A percentile compares a stretch with the other conserved stretches of the same genome.
Conservation (phyloP, 2,888 invertebrate species). For the Limulus polyphemus region DNA sequence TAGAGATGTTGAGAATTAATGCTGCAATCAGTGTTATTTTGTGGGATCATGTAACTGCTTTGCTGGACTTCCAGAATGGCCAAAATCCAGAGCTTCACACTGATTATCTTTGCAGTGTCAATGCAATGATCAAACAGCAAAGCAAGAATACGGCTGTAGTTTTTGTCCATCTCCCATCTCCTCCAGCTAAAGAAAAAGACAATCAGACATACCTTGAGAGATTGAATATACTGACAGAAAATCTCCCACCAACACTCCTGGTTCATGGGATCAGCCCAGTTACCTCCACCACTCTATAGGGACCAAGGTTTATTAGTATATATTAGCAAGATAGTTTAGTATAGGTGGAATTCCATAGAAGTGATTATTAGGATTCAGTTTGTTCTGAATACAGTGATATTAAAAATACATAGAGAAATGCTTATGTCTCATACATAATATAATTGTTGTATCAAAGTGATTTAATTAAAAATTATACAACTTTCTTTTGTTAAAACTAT, state of each 20-base stretch:
- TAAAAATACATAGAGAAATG: too few species aligned
- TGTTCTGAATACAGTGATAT: too few species aligned
- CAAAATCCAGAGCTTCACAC: constrained; percentile 28
- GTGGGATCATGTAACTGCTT: constrained; percentile 40
- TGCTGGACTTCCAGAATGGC: constrained; percentile 10
- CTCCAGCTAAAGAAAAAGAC: constrained; percentile 46
- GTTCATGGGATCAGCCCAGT: constrained; percentile 92
- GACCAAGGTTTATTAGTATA: too few species aligned
- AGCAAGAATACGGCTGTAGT: constrained; percentile 70
- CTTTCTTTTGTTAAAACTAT: too few species aligned
- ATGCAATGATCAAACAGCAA: constrained; percentile 62
- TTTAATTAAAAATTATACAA: too few species aligned
- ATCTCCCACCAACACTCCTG: constrained; percentile 80
- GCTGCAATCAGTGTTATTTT: constrained; percentile 54
- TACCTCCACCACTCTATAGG: constrained; percentile 82
- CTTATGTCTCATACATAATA: too few species aligned
- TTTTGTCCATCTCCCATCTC: constrained; percentile 81
- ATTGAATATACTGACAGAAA: constrained; percentile 66
- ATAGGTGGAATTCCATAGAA: too few species aligned
- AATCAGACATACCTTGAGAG: constrained; percentile 47
- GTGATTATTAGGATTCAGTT: too few species aligned
- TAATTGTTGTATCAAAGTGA: too few species aligned
- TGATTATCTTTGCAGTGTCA: constrained; percentile 41
- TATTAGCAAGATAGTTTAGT: too few species aligned
- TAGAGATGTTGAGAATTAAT: constrained; percentile 72